These are phyloP conservation scores for Xiphophorus couchianus DNA, from an alignment of 2,113 vertebrate genomes.

Conservation along the genomic window DNA sequence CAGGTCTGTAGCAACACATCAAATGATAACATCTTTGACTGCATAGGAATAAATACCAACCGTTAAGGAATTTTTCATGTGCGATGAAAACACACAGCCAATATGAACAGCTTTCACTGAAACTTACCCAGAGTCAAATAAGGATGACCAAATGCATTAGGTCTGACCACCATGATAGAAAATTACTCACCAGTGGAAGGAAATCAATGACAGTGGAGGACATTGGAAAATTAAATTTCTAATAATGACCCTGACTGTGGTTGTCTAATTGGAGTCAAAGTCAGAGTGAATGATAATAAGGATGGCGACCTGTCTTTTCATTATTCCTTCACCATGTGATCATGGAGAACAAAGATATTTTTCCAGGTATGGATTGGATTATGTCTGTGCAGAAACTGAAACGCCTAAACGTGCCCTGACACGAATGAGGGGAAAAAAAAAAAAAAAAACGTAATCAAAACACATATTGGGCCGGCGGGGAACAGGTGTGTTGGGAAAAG, in stretches of 20 bases:
- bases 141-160: conserved; percentile 43
- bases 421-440: conserved; percentile 23
- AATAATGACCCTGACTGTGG: conserved; percentile 63
- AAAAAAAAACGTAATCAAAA: conserved; percentile 64
- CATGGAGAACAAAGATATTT: conserved; percentile 38
- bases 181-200: conserved; percentile 49
- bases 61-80: conserved; percentile 17
- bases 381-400: conserved; percentile 46
- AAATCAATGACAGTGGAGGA: conserved; percentile 74
- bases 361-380: conserved; percentile 35
- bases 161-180: conserved; percentile 43
- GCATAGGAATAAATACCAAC: conserved; percentile 27
- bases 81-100: conserved; percentile 8
- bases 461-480: conserved; percentile 49
- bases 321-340: conserved; percentile 30
- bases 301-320: conserved; percentile 58
- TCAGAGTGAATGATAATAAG: conserved; percentile 62
- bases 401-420: conserved; percentile 36
- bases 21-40: conserved; percentile 37
- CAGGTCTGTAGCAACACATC: neutral
- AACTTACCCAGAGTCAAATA: conserved; percentile 29
- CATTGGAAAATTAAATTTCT: conserved; percentile 73
- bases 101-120: conserved; percentile 11
- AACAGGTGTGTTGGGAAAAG: conserved; percentile 70
- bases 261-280: conserved; percentile 74